Evolutionary conservation across 2,888 invertebrate species (phyloP).

Genomic region (Teinopalpus imperialis): DNA sequence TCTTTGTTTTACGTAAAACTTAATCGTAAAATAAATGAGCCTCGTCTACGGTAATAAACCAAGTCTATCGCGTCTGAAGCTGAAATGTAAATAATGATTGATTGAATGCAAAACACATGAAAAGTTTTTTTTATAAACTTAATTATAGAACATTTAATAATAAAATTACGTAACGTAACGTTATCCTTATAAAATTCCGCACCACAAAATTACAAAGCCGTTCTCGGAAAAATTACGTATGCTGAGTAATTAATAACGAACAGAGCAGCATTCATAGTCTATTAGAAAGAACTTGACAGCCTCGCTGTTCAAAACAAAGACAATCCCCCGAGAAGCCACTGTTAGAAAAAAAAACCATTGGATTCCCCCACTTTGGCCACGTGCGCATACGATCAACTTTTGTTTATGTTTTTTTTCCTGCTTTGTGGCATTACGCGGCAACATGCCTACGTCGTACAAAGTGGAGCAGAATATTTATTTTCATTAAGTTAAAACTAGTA

Average conservation of each 20-base stretch:
- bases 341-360: constrained; percentile 53
- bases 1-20: no score
- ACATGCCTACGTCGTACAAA: constrained; percentile 27
- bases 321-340: constrained; percentile 25
- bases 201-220: neutral
- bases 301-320: constrained; percentile 31
- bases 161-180: neutral
- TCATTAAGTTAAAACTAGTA: no score
- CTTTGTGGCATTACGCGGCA: constrained; percentile 27
- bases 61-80: no score
- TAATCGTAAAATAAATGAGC: no score
- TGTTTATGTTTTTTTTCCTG: constrained; percentile 58
- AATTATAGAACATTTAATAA: no score
- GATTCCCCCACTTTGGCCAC: constrained; percentile 53
- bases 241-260: constrained; percentile 11
- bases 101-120: no score
- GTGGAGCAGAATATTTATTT: constrained; percentile 27
- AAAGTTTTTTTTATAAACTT: no score
- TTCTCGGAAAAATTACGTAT: constrained; percentile 12
- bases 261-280: neutral
- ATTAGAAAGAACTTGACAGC: constrained; percentile 28
- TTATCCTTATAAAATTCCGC: constrained; percentile 5
- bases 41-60: no score
- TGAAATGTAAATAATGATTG: no score
- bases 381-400: constrained; percentile 46